Base-by-base conservation (phyloP, 2,113 vertebrate genomes). In the Nothobranchius furzeri region DNA sequence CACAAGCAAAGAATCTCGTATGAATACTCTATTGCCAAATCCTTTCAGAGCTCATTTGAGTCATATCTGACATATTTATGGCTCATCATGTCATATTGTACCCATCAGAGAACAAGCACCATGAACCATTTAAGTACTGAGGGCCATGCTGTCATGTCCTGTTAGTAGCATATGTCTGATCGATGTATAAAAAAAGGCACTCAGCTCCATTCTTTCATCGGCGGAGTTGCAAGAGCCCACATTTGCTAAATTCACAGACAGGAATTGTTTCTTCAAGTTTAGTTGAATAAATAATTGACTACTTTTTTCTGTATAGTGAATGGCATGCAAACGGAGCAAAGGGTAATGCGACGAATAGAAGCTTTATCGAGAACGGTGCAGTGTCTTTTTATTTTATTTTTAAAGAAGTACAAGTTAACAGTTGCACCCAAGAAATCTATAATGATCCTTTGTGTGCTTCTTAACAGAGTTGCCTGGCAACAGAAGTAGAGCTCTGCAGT, bases 51-150 rank as follows among this genome's bases (percentile, higher is more conserved):
- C 87, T 84, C 67, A 85, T 89, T 88, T 89, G 81, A 89, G 84
- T 90, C 84, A 86, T 74, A 87, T 80, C 73, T 90, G 90, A 89
- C 88, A 88, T 89, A 86, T 89, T 90, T 88, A 89, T 90, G 90
- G 85, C 84, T 87, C 85, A 88, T 91, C 84, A 85, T 90, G 83
- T 88, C 86, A 84, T 81, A 87, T 88, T 70, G 75, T 83, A 85
- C 84, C 81, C 84, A 88, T 89, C 87, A 86, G 50, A 89, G 85
- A 71, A 82, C 84, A 79, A 83, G 86, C 70, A 89, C 89, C 81
- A 85, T 86, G 84, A 89, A 90, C 85, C 86, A 85, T 90, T 87
- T 89, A 90, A 91, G 86, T 91, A 91, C 90, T 89, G 72, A 81
- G 87, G 90, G 88, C 90, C 84, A 90, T 87, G 85, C 87, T 91